Base-by-base conservation (phyloP, 1,140 invertebrate species). In the Platorchestia sp. region DNA sequence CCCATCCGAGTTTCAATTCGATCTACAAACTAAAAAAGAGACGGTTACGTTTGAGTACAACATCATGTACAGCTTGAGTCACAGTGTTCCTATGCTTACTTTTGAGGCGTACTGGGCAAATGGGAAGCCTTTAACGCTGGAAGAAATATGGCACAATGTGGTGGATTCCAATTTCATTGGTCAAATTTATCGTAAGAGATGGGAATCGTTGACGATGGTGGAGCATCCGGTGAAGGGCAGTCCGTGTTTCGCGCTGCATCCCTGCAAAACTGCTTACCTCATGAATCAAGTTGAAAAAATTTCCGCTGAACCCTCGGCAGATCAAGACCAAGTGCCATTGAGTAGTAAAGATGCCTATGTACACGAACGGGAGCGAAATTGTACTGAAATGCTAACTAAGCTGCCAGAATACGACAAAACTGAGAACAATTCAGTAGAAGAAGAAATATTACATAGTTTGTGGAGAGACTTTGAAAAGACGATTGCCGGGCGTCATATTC, bases 231-330 rank as follows among this genome's bases (percentile, higher is more conserved):
- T 89, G 0, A 89, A 89, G 43, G 87, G 87, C 41, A 89, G 87
- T 89, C 87, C 87, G 14, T 89, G 87, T 44, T 89, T 42, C 87
- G 87, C 27, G 41, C 87, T 89, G n/a, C 87, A 89, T 89, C 87
- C 87, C 7, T 89, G 87, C 87, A 89, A 89, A 44, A 89, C 87
- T 44, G 87, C 87, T 89, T 5, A 89, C 3, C 87, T 89, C 5
- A 41, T 89, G 87, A 41, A 43, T 41, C 36, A 89, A 44, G 87
- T 89, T 41, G 87, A 89, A 89, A 44, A 89, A 19, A 89, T 89
- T 44, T 3, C 0, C 36, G 27, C 10, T 42, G 87, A 89, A 44
- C 42, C 41, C 0, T 75, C 27, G 14, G 36, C 3, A 75, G 27
- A 36, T 27, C 14, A 75, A 75, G 59, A 75, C 14, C 59, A 19